Conservation (phyloP, 1,140 invertebrate species). For the Drosophila kurseongensis region DNA sequence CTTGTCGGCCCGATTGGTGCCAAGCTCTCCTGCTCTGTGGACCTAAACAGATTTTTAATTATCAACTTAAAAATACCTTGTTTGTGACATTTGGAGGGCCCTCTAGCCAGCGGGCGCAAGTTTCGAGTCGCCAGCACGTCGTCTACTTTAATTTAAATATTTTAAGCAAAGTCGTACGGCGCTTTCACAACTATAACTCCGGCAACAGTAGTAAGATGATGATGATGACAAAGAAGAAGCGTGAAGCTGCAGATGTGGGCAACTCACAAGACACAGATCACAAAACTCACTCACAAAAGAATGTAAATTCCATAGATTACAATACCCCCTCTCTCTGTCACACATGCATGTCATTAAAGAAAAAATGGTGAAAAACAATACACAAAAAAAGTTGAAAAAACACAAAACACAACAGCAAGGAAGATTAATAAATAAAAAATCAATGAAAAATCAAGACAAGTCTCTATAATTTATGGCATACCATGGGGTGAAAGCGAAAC, state of each 20-base stretch:
- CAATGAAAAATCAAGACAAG: constrained; percentile 74
- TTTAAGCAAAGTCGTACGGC: constrained; percentile 74
- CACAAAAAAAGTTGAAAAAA: constrained; percentile 61
- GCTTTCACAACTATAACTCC: constrained; percentile 68
- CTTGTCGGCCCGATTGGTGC: constrained; percentile 40
- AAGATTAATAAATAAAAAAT: constrained; percentile 83
- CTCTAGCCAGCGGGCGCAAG: constrained; percentile 45
- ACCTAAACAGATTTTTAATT: constrained; percentile 76
- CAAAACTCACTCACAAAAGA: constrained; percentile 68
- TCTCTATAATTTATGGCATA: constrained; percentile 57
- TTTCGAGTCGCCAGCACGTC: constrained; percentile 60
- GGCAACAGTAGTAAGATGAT: constrained; percentile 29
- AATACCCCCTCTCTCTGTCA: constrained; percentile 72
- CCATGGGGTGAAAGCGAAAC: constrained; percentile 69
- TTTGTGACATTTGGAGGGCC: constrained; percentile 63
- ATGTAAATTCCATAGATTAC: constrained; percentile 73
- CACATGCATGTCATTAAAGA: constrained; percentile 83
- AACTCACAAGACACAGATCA: constrained; percentile 46
- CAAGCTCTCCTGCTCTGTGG: constrained; percentile 34
- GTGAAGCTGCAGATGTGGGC: constrained; percentile 74
- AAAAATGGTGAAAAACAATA: constrained; percentile 76
- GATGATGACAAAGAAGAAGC: constrained; percentile 52
- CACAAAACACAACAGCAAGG: constrained; percentile 56
- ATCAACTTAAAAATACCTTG: constrained; percentile 68
- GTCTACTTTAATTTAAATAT: constrained; percentile 77